These are phyloP conservation scores for Lycaon pictus DNA, from an alignment of 2,113 vertebrate species.

Conservation along the genomic window DNA sequence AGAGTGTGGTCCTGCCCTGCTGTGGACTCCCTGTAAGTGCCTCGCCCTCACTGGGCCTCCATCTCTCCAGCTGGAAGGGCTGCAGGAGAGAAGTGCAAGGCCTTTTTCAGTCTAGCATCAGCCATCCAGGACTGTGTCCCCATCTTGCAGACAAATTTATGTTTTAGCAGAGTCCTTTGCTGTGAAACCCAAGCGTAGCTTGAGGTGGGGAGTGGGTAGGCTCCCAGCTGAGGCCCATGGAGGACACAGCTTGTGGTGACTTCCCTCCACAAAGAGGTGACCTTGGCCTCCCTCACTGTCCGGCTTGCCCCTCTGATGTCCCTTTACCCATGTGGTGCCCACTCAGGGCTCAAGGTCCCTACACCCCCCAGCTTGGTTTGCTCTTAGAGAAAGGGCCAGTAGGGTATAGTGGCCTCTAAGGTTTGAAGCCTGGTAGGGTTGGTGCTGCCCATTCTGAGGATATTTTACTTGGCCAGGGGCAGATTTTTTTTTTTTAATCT, in stretches of 20 bases:
- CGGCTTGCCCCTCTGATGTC: not conserved
- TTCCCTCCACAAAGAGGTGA: not conserved
- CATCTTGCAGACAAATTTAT: not conserved
- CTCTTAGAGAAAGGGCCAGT: not conserved
- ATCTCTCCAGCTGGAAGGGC: not conserved
- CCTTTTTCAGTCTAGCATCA: not conserved
- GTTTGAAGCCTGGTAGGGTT: not conserved
- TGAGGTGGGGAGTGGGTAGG: not conserved
- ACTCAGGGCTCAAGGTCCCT: not conserved
- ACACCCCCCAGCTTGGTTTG: not conserved
- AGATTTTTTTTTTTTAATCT: not conserved
- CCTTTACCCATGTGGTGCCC: not conserved
- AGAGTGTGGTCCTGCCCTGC: not conserved
- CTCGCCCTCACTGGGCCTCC: not conserved
- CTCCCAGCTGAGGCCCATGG: not conserved
- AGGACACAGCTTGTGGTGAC: not conserved
- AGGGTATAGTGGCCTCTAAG: not conserved
- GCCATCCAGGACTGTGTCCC: not conserved
- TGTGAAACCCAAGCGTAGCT: not conserved
- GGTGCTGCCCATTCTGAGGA: not conserved
- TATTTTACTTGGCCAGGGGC: not conserved
- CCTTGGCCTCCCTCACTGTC: not conserved
- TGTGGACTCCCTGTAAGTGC: not conserved
- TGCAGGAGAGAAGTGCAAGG: not conserved
- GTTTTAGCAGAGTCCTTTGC: not conserved